Evolutionary conservation across 2,888 invertebrate genomes (phyloP), one percentile per base, ranked within the genome.

Genomic region (Acanthopleura granulata): DNA sequence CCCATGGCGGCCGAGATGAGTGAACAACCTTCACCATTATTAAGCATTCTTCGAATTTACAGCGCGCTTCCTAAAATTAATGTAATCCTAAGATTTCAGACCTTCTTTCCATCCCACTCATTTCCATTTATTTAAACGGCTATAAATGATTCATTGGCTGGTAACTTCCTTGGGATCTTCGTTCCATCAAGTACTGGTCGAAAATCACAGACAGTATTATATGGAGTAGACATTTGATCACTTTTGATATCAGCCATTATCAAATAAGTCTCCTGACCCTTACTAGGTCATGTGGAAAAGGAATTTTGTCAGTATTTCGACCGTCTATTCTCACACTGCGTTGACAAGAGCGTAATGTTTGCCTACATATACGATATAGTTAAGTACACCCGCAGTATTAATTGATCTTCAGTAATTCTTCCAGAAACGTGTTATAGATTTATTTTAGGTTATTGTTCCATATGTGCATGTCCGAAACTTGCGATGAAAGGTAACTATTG

Each of bases 41-140:
- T 27, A 66, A 66, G 25, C 25, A 27, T 66, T 22, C 66, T 27
- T 66, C 27, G 66, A 66, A 66, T 66, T 66, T 27, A 66, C 66
- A 22, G 22, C 27, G 66, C 66, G 66, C 29, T 66, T 66, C 66
- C 66, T 66, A 66, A 66, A 66, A 66, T 66, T 66, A 66, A 66
- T 66, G 66, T 66, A 27, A 27, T 66, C 66, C 16, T 66, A 9
- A 66, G 66, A 66, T 66, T 66, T 66, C 29, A 27, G 66, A 27
- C 66, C 66, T 66, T 27, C 66, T 66, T 27, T 66, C 29, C 25
- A 22, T 22, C 22, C 22, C 29, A 22, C 66, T 27, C 66, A 66
- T 66, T 66, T 66, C 27, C 66, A 66, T 66, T 27, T 27, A 66
- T 66, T 66, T 66, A 66, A 1, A 6, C 25, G 66, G 66, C 6